Evolutionary conservation across 2,888 invertebrate genomes (phyloP).

Genomic region (Spicauda simplicius): DNA sequence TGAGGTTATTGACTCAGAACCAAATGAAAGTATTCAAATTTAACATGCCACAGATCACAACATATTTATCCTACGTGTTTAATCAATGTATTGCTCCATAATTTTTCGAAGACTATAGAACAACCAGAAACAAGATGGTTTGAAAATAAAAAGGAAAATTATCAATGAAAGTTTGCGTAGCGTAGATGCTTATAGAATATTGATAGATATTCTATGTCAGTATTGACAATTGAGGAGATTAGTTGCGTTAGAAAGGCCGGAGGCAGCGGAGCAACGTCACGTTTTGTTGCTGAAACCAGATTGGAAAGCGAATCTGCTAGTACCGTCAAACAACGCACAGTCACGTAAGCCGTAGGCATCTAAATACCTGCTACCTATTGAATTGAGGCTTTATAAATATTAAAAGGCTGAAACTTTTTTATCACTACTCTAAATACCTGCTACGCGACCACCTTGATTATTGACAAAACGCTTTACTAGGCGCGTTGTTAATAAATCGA

Average conservation of each 20-base stretch:
- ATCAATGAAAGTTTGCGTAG: not conserved
- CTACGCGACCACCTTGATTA: conserved; percentile 36
- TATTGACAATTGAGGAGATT: conserved; percentile 3
- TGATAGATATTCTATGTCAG: not conserved
- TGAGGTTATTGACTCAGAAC: too few relatives aligned
- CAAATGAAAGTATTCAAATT: too few relatives aligned
- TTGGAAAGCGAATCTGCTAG: conserved; percentile 42
- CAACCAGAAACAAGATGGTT: too few relatives aligned
- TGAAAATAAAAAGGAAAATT: not conserved
- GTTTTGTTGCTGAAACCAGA: conserved; percentile 45
- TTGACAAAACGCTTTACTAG: conserved; percentile 46
- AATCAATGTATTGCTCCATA: too few relatives aligned
- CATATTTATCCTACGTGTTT: too few relatives aligned
- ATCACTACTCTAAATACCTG: not conserved
- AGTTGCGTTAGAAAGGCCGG: not conserved
- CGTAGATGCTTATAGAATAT: not conserved
- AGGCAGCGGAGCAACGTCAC: conserved; percentile 43
- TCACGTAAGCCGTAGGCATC: conserved; percentile 44
- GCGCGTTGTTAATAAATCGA: conserved; percentile 44
- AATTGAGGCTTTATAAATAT: too few relatives aligned
- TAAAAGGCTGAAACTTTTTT: too few relatives aligned
- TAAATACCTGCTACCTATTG: not conserved
- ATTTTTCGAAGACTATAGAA: too few relatives aligned
- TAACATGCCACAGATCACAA: too few relatives aligned
- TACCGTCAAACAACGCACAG: conserved; percentile 40